Base-by-base conservation (phyloP, 2,888 invertebrate species). In the Ennomos fuscantarius region DNA sequence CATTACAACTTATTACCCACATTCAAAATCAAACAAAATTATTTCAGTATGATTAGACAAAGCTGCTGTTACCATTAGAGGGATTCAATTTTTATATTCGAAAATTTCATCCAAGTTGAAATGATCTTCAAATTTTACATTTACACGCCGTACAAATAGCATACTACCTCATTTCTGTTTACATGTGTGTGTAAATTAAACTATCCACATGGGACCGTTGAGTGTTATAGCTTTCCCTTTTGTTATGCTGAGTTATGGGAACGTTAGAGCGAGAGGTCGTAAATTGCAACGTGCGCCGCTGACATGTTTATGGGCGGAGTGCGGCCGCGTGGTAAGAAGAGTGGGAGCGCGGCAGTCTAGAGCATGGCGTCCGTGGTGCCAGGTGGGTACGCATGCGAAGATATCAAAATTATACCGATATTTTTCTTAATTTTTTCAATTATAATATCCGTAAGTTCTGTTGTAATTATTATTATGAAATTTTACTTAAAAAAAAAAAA, bases 221-320 rank as follows among this genome's bases (percentile, higher is more conserved):
- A 89, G 81, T 78, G 86, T 90, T 87, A 92, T 91, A 91, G 90
- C 92, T 92, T 91, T 92, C 92, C 90, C 91, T 92, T 91, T 93
- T 92, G 89, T 92, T 89, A 79, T 83, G 72, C 84, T 86, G 86
- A 91, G 82, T 92, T 91, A 91, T 92, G 82, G 80, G 77, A 81
- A 83, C 77, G 92, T 89, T 90, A 90, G 91, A 92, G 90, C 82
- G 92, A 92, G 92, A 92, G 84, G 81, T 90, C 90, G 87, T 92
- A 91, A 92, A 91, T 92, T 81, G 89, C 82, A 74, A 86, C 84
- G 84, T 84, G 78, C 76, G 82, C 83, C 86, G 81, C 53, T 87
- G 93, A 92, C 92, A 91, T 92, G 86, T 93, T 93, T 93, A 93
- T 93, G 92, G 93, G 93, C 91, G 93, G 90, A 81, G 87, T 81